phyloP scores from a whole-genome alignment of 2,888 invertebrate species.

The Apamea sordens region DNA sequence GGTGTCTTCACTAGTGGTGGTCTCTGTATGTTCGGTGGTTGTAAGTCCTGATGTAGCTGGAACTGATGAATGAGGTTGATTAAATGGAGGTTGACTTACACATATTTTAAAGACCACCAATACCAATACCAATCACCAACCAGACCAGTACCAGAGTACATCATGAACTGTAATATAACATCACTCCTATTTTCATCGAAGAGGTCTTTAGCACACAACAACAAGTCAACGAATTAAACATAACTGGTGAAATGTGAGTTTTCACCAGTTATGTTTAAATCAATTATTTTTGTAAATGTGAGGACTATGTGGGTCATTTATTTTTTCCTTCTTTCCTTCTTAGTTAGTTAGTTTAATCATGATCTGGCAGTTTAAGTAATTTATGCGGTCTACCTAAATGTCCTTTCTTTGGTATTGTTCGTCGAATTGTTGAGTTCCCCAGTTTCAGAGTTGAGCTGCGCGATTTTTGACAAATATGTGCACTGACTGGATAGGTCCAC shows the following conservation, averaged over 20 bases:
- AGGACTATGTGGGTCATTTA: too few species aligned
- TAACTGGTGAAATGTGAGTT: background rate
- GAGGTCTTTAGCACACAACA: background rate
- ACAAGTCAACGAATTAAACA: background rate
- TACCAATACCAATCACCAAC: background rate
- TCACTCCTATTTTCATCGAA: background rate
- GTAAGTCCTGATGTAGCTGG: background rate
- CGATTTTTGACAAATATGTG: too few species aligned
- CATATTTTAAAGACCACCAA: background rate
- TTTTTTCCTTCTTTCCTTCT: too few species aligned
- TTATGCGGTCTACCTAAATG: too few species aligned
- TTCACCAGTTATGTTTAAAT: background rate
- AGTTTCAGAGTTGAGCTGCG: too few species aligned
- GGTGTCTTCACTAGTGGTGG: conserved; percentile 47
- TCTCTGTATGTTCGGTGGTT: background rate
- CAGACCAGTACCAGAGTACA: background rate
- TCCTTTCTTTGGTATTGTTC: too few species aligned
- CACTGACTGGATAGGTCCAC: too few species aligned
- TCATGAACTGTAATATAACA: background rate
- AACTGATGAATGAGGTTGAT: conserved; percentile 11
- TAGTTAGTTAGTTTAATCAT: too few species aligned
- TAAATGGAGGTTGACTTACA: background rate
- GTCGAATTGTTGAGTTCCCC: too few species aligned
- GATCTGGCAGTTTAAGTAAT: too few species aligned
- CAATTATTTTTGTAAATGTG: background rate